phyloP scores from a whole-genome alignment of 2,113 vertebrate species.

The Apistogramma diplotaenia region DNA sequence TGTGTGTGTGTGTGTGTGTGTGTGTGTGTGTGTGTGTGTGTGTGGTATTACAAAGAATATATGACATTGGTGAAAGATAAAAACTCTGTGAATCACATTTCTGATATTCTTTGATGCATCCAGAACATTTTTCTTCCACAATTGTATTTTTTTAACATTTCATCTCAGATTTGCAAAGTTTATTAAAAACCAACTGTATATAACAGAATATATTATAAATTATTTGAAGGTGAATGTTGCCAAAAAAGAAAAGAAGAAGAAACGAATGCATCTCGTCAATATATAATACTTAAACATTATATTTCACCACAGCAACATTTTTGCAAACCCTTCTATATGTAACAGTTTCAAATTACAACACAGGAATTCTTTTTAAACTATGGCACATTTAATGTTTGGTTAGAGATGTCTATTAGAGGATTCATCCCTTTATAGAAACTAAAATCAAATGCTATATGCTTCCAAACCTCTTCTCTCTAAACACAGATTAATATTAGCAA shows the following conservation, averaged over 20 bases:
- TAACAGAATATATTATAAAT: constrained; percentile 46
- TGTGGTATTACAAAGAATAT: constrained; percentile 19
- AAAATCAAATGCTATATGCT: not conserved
- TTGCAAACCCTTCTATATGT: not conserved
- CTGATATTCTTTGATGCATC: constrained; percentile 8
- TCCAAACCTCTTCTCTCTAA: not conserved
- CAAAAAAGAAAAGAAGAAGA: constrained; percentile 27
- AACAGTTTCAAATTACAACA: not conserved
- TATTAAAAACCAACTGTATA: constrained; percentile 42
- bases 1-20: not conserved
- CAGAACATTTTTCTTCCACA: constrained; percentile 7
- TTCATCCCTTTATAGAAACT: not conserved
- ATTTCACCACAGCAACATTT: not conserved
- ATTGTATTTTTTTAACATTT: constrained; percentile 42
- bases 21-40: not conserved
- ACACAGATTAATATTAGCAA: not conserved
- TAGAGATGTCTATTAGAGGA: not conserved
- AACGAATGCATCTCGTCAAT: not conserved
- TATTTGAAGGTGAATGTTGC: constrained; percentile 44
- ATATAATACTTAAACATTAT: not conserved
- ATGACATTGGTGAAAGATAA: constrained; percentile 9
- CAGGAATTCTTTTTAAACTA: not conserved
- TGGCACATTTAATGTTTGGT: not conserved
- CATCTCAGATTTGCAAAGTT: constrained; percentile 42
- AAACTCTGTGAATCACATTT: constrained; percentile 23